These are phyloP conservation scores for Stenichneumon culpator DNA, from an alignment of 2,888 invertebrate species.

Conservation along the genomic window DNA sequence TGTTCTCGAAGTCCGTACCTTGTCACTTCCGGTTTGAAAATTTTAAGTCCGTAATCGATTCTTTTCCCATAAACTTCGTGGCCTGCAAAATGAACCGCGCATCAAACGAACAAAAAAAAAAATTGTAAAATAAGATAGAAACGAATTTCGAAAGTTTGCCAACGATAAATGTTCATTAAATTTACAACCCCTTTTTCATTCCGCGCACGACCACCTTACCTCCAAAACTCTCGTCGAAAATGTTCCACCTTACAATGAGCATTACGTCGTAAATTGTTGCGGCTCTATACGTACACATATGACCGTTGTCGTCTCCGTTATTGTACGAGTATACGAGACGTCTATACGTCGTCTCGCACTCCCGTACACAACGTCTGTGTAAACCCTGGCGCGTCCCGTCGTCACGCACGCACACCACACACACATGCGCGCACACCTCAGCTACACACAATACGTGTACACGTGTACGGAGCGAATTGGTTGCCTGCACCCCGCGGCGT, in stretches of 20 bases:
- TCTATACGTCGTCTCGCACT: constrained; percentile 19
- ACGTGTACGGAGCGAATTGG: constrained; percentile 43
- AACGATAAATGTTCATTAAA: too few species aligned
- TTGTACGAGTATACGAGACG: constrained; percentile 28
- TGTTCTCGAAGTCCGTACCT: too few species aligned
- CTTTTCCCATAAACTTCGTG: too few species aligned
- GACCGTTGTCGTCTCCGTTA: background rate
- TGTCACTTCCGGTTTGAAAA: too few species aligned
- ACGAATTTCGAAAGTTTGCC: too few species aligned
- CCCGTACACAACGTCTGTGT: constrained; percentile 3
- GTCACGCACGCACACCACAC: constrained; percentile 41
- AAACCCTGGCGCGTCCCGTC: constrained; percentile 31
- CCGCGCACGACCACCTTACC: too few species aligned
- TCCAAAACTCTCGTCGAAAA: background rate
- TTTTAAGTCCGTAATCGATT: too few species aligned
- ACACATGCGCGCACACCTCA: background rate
- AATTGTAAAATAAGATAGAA: too few species aligned
- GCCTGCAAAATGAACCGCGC: too few species aligned
- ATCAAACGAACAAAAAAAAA: too few species aligned
- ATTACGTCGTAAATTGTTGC: background rate
- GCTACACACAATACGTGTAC: constrained; percentile 30
- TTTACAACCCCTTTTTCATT: too few species aligned
- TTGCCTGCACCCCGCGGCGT: constrained; percentile 43
- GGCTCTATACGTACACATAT: background rate
- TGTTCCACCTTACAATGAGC: background rate